phyloP scores from a whole-genome alignment of 2,888 invertebrate species.

The Ectemnius continuus region DNA sequence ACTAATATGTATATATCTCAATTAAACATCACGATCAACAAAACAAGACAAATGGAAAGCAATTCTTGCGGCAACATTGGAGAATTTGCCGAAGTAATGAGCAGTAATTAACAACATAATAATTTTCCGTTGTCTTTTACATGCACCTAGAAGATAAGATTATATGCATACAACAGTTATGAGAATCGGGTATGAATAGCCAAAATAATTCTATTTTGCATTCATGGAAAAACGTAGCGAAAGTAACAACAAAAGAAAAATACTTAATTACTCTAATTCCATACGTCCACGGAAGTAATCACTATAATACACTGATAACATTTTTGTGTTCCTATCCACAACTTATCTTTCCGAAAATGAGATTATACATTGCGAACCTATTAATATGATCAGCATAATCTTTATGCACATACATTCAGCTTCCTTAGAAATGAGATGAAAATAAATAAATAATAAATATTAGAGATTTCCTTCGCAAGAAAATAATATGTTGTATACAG shows the following conservation, averaged over 20 bases:
- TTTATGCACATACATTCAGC: constrained; percentile 40
- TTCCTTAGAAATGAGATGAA: constrained; percentile 39
- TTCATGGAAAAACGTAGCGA: constrained; percentile 43
- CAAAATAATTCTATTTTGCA: constrained; percentile 32
- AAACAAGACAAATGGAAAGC: not conserved
- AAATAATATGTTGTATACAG: constrained; percentile 45
- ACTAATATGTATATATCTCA: too few relatives aligned
- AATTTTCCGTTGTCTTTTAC: constrained; percentile 32
- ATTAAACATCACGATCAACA: too few relatives aligned
- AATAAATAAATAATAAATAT: constrained; percentile 74
- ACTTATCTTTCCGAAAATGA: constrained; percentile 53
- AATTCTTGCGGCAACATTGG: constrained; percentile 32
- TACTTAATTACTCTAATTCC: constrained; percentile 33
- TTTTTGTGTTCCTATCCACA: constrained; percentile 36
- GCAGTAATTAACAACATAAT: constrained; percentile 23
- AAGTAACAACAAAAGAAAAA: constrained; percentile 30
- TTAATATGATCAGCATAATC: constrained; percentile 46
- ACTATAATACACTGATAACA: constrained; percentile 22
- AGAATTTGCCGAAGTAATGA: constrained; percentile 24
- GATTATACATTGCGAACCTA: constrained; percentile 56
- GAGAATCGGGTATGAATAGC: constrained; percentile 29
- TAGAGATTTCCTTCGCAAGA: constrained; percentile 62
- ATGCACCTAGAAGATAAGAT: constrained; percentile 24
- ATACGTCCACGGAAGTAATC: constrained; percentile 20
- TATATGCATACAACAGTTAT: constrained; percentile 31